Percentiles rank a stretch among this genome's conserved stretches.
These are phyloP conservation scores for Chlamydotis undulata DNA, from an alignment of 2,113 vertebrate species.

Conservation along the genomic window DNA sequence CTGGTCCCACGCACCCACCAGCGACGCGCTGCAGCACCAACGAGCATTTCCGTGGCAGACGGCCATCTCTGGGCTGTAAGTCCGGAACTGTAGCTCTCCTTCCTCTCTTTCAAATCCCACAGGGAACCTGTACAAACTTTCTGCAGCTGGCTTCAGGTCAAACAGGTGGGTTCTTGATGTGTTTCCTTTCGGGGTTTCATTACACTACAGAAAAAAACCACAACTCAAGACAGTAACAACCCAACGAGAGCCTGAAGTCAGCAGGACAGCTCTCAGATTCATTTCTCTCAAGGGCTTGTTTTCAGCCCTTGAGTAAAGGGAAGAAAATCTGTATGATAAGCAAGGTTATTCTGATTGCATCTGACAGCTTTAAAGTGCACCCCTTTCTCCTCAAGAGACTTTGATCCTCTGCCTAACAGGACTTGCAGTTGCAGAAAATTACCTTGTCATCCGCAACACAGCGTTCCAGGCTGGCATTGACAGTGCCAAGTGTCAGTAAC, in stretches of 20 bases:
- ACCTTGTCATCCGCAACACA: slow-evolving; percentile 54
- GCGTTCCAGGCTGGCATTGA: slow-evolving; percentile 47
- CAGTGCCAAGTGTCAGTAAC: slow-evolving; percentile 56
- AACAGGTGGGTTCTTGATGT: neutral
- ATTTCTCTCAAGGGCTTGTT: neutral
- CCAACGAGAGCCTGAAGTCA: neutral
- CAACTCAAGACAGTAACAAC: neutral
- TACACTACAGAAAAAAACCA: neutral
- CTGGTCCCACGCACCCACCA: neutral
- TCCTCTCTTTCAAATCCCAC: neutral
- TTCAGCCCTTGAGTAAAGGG: neutral
- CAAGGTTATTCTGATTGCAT: slow-evolving; percentile 66
- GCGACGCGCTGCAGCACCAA: rapidly evolving
- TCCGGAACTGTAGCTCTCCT: neutral
- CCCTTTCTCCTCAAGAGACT: slow-evolving; percentile 51
- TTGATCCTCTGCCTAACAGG: slow-evolving; percentile 41
- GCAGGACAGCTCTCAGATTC: neutral
- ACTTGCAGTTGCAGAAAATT: slow-evolving; percentile 29
- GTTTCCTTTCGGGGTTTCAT: neutral
- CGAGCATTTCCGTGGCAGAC: neutral
- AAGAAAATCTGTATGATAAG: slow-evolving; percentile 9
- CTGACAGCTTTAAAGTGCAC: slow-evolving; percentile 75
- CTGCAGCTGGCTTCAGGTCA: neutral
- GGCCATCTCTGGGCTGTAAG: neutral
- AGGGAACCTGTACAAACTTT: neutral